These are phyloP conservation scores for Lytechinus pictus DNA, from an alignment of 35 echinoderm and acorn worm genomes.

Conservation along the genomic window DNA sequence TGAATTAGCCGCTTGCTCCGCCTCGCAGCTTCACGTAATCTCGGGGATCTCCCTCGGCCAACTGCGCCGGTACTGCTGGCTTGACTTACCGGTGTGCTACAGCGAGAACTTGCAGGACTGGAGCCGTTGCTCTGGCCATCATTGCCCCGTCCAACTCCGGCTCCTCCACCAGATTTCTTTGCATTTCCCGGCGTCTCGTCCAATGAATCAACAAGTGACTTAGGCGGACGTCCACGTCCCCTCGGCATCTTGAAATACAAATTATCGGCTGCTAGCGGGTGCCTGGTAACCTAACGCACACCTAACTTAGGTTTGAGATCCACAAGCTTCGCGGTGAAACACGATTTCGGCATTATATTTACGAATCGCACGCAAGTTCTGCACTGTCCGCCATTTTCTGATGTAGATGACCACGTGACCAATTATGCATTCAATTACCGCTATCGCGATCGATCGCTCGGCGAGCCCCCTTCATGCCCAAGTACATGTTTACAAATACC, in stretches of 20 bases:
- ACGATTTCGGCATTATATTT: conserved; percentile 83
- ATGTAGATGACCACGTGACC: conserved; percentile 98
- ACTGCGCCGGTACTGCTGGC: conserved; percentile 64
- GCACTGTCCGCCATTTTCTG: conserved; percentile 96
- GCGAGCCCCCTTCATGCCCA: background rate
- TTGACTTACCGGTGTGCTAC: conserved; percentile 90
- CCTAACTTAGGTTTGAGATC: conserved; percentile 48
- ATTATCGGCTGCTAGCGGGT: conserved; percentile 60
- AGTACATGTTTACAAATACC: background rate
- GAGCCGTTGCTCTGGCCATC: conserved; percentile 64
- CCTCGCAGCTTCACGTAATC: conserved; percentile 78
- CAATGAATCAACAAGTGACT: conserved; percentile 67
- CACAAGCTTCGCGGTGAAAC: conserved; percentile 53
- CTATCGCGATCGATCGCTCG: background rate
- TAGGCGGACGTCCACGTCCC: conserved; percentile 86
- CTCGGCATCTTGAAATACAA: conserved; percentile 76
- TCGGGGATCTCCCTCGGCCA: conserved; percentile 60
- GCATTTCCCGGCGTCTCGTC: conserved; percentile 71
- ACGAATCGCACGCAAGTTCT: conserved; percentile 73
- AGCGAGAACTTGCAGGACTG: conserved; percentile 90
- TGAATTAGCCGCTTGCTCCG: conserved; percentile 94
- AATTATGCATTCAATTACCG: conserved; percentile 25
- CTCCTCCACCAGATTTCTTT: conserved; percentile 58
- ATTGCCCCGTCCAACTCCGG: conserved; percentile 72
- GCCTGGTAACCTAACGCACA: conserved; percentile 56